Evolutionary conservation across 2,113 vertebrate species (phyloP).

Genomic region (Ciconia maguari): DNA sequence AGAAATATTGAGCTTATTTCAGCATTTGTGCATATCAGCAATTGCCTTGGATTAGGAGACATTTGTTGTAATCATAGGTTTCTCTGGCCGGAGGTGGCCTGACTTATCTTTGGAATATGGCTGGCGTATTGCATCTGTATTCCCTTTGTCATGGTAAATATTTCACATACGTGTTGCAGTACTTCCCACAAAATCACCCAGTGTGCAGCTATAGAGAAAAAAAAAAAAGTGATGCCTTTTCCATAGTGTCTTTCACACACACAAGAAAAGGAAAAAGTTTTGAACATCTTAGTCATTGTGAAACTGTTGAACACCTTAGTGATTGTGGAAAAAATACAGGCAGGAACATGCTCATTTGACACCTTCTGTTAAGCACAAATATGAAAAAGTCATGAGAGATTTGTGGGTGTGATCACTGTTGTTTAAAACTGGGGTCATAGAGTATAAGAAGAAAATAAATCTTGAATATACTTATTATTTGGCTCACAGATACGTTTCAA

Average conservation of each 20-base stretch:
- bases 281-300: not conserved
- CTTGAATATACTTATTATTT: not conserved
- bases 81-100: not conserved
- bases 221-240: not conserved
- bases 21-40: not conserved
- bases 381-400: not conserved
- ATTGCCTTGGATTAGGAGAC: not conserved
- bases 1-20: not conserved
- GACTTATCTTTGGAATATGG: not conserved
- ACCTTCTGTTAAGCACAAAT: not conserved
- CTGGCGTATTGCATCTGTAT: not conserved
- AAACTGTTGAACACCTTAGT: not conserved
- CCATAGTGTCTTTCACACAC: not conserved
- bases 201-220: not conserved
- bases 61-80: rapidly evolving
- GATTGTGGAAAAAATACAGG: not conserved
- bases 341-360: not conserved
- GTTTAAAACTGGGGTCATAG: not conserved
- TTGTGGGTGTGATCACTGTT: not conserved
- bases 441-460: not conserved
- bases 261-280: not conserved
- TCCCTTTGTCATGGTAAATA: not conserved
- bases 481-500: not conserved
- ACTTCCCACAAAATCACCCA: not conserved
- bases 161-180: not conserved